Conservation (phyloP, 2,888 invertebrate species). For the Trissolcus japonicus region DNA sequence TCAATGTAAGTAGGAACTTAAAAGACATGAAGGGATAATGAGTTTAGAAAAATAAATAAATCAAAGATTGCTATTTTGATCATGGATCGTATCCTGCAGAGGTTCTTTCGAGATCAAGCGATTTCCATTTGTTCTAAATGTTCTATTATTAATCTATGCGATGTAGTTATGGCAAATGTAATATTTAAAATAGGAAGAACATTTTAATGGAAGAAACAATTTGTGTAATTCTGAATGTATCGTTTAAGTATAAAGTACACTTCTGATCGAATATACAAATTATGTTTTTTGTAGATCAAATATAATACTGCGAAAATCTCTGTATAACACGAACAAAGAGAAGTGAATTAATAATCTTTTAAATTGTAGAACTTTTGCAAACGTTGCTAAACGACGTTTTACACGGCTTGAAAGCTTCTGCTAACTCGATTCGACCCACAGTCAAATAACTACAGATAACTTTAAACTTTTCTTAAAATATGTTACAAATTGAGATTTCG, state of each 20-base stretch:
- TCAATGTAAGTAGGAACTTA: conserved; percentile 50
- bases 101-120: conserved; percentile 13
- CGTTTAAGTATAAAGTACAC: too few species aligned
- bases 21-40: conserved; percentile 17
- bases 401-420: conserved; percentile 19
- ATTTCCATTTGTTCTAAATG: not conserved
- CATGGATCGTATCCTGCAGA: conserved; percentile 44
- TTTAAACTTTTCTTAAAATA: conserved; percentile 4
- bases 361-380: too few species aligned
- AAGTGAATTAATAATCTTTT: too few species aligned
- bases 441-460: conserved; percentile 31
- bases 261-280: too few species aligned
- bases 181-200: conserved; percentile 3
- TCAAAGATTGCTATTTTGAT: conserved; percentile 20
- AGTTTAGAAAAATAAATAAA: conserved; percentile 25
- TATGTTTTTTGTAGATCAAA: too few species aligned
- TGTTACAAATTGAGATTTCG: conserved; percentile 13
- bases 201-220: conserved; percentile 2
- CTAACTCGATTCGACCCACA: conserved; percentile 33
- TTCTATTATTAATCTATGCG: not conserved
- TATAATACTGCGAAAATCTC: too few species aligned
- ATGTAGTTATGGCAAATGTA: not conserved
- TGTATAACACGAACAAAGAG: too few species aligned
- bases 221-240: not conserved
- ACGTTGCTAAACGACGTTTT: too few species aligned